Evolutionary conservation across 2,888 invertebrate species (phyloP).

Genomic region (Epistrophe grossulariae): DNA sequence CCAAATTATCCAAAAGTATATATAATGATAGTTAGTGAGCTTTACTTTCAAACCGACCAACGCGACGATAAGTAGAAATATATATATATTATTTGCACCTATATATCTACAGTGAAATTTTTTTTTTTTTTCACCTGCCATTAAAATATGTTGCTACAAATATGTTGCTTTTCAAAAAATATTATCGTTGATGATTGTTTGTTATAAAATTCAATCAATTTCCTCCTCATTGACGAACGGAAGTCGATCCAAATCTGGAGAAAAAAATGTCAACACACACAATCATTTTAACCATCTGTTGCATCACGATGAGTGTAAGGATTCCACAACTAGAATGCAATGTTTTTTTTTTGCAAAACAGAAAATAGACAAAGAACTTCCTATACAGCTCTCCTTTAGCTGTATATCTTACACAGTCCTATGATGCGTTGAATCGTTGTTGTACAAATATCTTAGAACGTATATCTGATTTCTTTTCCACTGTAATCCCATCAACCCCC

Average conservation of each 20-base stretch:
- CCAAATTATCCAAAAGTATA: too few species aligned
- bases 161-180: neutral
- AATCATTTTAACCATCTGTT: slow-evolving; percentile 34
- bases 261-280: neutral
- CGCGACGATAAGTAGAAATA: too few species aligned
- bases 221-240: slow-evolving; percentile 40
- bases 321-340: slow-evolving; percentile 35
- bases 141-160: too few species aligned
- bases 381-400: slow-evolving; percentile 27
- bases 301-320: slow-evolving; percentile 1
- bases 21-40: too few species aligned
- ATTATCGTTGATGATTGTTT: neutral
- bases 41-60: too few species aligned
- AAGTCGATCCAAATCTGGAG: slow-evolving; percentile 40
- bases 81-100: too few species aligned
- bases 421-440: neutral
- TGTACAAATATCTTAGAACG: slow-evolving; percentile 3
- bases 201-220: slow-evolving; percentile 32
- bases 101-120: too few species aligned
- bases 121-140: too few species aligned
- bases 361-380: slow-evolving; percentile 40
- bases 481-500: slow-evolving; percentile 25
- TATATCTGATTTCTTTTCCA: slow-evolving; percentile 40
- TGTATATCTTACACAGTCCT: slow-evolving; percentile 3
- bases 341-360: neutral